Evolutionary conservation across 2,888 invertebrate species (phyloP).

Genomic region (Cactoblastis cactorum): DNA sequence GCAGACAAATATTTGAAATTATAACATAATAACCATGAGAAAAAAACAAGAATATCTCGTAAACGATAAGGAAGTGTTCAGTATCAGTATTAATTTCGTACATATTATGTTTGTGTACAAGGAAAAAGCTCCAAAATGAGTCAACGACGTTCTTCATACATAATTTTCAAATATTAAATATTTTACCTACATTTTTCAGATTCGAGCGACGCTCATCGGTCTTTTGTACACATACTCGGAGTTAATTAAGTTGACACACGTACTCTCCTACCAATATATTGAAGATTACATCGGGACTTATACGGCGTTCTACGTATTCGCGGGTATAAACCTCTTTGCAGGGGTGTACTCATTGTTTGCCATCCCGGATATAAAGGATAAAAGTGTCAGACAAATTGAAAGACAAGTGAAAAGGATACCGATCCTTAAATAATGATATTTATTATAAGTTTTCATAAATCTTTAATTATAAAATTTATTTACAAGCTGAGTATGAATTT

Average conservation of each 20-base stretch:
- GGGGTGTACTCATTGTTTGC: slow-evolving; percentile 53
- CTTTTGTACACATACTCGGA: slow-evolving; percentile 49
- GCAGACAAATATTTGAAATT: too few relatives aligned
- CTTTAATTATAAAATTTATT: too few relatives aligned
- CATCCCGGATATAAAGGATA: slow-evolving; percentile 46
- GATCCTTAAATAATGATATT: slow-evolving; percentile 42
- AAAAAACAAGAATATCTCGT: too few relatives aligned
- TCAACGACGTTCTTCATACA: too few relatives aligned
- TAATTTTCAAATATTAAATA: too few relatives aligned
- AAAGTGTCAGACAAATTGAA: slow-evolving; percentile 51
- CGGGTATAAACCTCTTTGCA: slow-evolving; percentile 53
- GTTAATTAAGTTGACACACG: slow-evolving; percentile 47
- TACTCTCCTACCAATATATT: slow-evolving; percentile 51
- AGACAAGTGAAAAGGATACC: slow-evolving; percentile 53
- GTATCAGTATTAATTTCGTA: too few relatives aligned
- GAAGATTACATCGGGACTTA: slow-evolving; percentile 57
- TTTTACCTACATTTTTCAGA: slow-evolving; percentile 51
- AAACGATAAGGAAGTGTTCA: too few relatives aligned
- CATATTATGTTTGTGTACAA: too few relatives aligned
- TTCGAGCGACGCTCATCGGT: slow-evolving; percentile 48
- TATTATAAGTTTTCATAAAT: too few relatives aligned
- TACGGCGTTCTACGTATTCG: slow-evolving; percentile 55
- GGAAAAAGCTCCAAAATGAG: too few relatives aligned
- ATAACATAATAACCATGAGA: too few relatives aligned
- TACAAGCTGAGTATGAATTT: too few relatives aligned